A percentile compares a stretch with the other conserved stretches of the same genome.
Conservation (phyloP, 1,140 invertebrate species). For the Gryon sp. region DNA sequence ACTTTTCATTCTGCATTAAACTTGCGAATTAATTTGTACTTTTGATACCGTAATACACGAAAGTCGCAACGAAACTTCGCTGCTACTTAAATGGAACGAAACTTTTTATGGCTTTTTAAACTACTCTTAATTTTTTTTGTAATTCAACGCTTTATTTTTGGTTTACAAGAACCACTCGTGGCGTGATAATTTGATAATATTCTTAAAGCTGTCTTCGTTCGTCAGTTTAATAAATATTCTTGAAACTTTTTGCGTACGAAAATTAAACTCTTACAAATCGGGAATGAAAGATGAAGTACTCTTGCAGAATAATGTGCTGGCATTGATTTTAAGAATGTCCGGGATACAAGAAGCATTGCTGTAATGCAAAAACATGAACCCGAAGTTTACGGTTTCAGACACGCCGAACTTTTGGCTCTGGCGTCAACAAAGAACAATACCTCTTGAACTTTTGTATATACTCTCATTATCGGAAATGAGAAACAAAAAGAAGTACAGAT, state of each 20-base stretch:
- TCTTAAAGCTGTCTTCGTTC: slow-evolving; percentile 1
- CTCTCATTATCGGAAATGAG: slow-evolving; percentile 6
- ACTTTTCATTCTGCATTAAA: slow-evolving; percentile 23
- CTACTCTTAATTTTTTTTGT: slow-evolving; percentile 3
- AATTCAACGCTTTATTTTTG: slow-evolving; percentile 13
- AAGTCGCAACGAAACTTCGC: background rate
- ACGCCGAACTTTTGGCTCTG: slow-evolving; percentile 23
- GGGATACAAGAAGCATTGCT: background rate
- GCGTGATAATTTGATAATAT: slow-evolving; percentile 14
- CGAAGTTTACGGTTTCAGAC: slow-evolving; percentile 11
- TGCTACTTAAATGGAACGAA: slow-evolving; percentile 19
- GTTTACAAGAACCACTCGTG: background rate
- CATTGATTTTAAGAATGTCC: slow-evolving; percentile 11
- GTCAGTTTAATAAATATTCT: slow-evolving; percentile 6
- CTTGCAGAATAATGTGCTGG: background rate
- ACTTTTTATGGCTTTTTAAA: slow-evolving; percentile 24
- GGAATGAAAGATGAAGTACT: background rate
- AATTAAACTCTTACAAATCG: background rate
- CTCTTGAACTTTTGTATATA: slow-evolving; percentile 8
- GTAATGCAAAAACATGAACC: slow-evolving; percentile 5
- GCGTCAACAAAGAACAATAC: slow-evolving; percentile 8
- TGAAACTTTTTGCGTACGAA: slow-evolving; percentile 10
- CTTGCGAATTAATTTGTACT: slow-evolving; percentile 20
- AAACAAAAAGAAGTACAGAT: background rate
- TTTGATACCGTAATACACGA: slow-evolving; percentile 9